Conservation (phyloP, 1,140 invertebrate species). For the Drosophila asahinai region DNA sequence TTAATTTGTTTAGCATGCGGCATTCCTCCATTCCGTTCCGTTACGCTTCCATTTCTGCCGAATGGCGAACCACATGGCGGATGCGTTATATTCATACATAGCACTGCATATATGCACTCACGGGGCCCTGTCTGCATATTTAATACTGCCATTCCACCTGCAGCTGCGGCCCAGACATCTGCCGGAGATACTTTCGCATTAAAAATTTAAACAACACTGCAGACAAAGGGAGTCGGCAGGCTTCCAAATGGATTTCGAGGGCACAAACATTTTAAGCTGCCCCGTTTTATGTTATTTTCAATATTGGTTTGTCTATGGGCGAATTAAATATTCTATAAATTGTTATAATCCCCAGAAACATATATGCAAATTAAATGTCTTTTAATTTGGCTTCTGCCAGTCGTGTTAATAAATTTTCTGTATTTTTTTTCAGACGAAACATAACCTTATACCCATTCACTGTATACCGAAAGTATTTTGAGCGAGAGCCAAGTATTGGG, state of each 20-base stretch:
- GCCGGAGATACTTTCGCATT: conserved; percentile 76
- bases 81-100: conserved; percentile 63
- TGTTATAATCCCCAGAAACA: conserved; percentile 33
- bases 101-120: conserved; percentile 48
- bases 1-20: conserved; percentile 77
- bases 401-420: conserved; percentile 40
- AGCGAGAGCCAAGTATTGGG: conserved; percentile 12
- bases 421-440: conserved; percentile 15
- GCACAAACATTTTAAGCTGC: conserved; percentile 22
- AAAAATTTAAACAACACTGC: conserved; percentile 78
- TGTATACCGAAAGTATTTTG: conserved; percentile 4
- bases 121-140: conserved; percentile 70
- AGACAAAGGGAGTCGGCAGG: conserved; percentile 28
- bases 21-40: conserved; percentile 28
- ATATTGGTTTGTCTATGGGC: conserved; percentile 12
- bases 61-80: conserved; percentile 64
- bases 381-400: conserved; percentile 21
- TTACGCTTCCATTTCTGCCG: conserved; percentile 2
- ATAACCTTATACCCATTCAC: conserved; percentile 52
- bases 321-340: conserved; percentile 41
- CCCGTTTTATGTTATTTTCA: conserved; percentile 19
- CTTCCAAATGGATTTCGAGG: conserved; percentile 16
- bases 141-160: conserved; percentile 73
- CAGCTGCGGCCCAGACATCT: conserved; percentile 63
- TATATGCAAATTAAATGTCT: conserved; percentile 42